Base-by-base conservation (phyloP, 2,113 vertebrate genomes). In the Oreochromis niloticus region DNA sequence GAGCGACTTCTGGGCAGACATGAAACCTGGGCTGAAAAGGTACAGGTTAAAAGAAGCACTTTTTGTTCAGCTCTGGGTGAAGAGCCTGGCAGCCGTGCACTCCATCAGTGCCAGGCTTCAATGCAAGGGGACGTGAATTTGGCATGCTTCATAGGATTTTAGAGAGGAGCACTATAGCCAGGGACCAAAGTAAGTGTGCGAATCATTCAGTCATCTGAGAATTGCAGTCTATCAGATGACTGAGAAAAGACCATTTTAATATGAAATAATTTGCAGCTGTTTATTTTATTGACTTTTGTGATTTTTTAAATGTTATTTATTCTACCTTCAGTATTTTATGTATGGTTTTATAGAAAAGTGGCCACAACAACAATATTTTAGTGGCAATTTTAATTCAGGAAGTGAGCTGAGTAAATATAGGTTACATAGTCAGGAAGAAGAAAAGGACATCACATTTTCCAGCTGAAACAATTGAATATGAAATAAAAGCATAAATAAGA, bases 51-150 rank as follows among this genome's bases (percentile, higher is more conserved):
- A 87, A 80, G 39, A 89, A 71, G 22, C 24, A 55, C 43, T 85
- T 90, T 43, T 80, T 54, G 85, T 19, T 81, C 84, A 13, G 46
- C 63, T 81, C 59, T 4, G 52, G 54, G 78, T 92, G 87, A 85
- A 68, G 80, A 82, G 66, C 32, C 81, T 93, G 90, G 86, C 89
- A 88, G 90, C 41, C 39, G 48, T 56, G 52, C 27, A 6, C 46
- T 78, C 57, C 36, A 36, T 81, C 85, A 82, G 66, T 54, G 73
- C 80, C 85, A 87, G 88, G 16, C 66, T 71, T 71, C 66, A 81
- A 50, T 88, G 55, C 48, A 85, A 68, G 83, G 43, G 63, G 79
- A 88, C 52, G 66, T 24, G 19, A 55, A 63, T 87, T 91, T 93
- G 88, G 86, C 85, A 82, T 54, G 75, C 80, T 83, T 78, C 82